phyloP scores from a whole-genome alignment of 2,888 invertebrate species.

The Leptogaster cylindrica region DNA sequence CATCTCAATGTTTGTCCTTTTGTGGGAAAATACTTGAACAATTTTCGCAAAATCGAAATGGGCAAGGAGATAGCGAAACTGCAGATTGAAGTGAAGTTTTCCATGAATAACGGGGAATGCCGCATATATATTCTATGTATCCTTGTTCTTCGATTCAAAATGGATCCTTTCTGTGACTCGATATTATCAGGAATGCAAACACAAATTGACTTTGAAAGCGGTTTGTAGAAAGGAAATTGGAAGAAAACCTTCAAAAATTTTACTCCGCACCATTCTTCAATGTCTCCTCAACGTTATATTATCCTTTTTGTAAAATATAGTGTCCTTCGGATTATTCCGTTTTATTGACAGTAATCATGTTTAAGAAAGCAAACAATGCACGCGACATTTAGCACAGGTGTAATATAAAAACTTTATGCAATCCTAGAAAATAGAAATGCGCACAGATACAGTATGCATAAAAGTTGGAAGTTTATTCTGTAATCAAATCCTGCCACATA shows the following conservation, averaged over 20 bases:
- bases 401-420: slow-evolving; percentile 10
- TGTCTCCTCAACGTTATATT: neutral
- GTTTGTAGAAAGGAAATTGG: slow-evolving; percentile 26
- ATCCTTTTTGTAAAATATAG: neutral
- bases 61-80: slow-evolving; percentile 7
- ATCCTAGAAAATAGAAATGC: too few relatives aligned
- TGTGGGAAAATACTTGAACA: slow-evolving; percentile 4
- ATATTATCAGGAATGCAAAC: slow-evolving; percentile 25
- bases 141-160: slow-evolving; percentile 15
- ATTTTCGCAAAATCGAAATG: slow-evolving; percentile 14
- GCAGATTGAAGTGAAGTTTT: slow-evolving; percentile 8
- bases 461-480: too few relatives aligned
- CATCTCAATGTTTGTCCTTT: slow-evolving; percentile 1
- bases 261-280: neutral
- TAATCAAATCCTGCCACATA: too few relatives aligned
- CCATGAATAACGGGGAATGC: neutral
- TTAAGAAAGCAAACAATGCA: neutral
- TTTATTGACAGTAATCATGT: neutral
- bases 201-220: slow-evolving; percentile 30
- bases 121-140: neutral
- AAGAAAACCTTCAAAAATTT: slow-evolving; percentile 22
- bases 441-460: too few relatives aligned
- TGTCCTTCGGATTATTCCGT: slow-evolving; percentile 17
- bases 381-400: neutral
- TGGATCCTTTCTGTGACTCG: slow-evolving; percentile 3